phyloP scores from a whole-genome alignment of 2,113 vertebrate species.

The Calonectris borealis region DNA sequence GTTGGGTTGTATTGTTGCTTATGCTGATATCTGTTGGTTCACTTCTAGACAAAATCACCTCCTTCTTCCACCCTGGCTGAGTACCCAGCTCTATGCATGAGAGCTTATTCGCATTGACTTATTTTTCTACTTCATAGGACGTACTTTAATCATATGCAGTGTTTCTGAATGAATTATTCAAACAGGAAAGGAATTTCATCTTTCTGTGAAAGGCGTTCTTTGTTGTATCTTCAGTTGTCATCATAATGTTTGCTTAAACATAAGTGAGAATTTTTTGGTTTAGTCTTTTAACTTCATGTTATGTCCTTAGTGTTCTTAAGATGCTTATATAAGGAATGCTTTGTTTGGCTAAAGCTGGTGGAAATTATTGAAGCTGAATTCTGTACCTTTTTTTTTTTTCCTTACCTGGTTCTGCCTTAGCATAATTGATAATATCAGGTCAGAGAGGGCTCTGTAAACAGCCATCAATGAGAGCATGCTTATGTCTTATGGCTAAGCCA shows the following conservation, averaged over 20 bases:
- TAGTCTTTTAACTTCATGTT: neutral
- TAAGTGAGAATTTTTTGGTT: neutral
- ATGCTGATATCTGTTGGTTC: neutral
- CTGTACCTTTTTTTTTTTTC: neutral
- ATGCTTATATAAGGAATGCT: neutral
- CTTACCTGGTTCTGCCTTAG: neutral
- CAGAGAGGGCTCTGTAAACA: neutral
- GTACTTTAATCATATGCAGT: neutral
- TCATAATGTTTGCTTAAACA: neutral
- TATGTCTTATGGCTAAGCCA: neutral
- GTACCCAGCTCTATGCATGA: neutral
- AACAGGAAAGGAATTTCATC: neutral
- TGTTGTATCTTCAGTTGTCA: neutral
- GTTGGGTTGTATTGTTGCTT: neutral
- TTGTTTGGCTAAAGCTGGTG: neutral
- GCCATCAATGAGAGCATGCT: neutral
- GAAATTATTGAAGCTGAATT: neutral
- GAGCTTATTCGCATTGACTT: neutral
- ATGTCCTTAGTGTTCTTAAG: neutral
- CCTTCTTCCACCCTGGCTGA: neutral
- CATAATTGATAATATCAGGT: neutral
- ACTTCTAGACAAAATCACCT: neutral
- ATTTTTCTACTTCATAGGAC: neutral
- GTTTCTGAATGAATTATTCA: neutral
- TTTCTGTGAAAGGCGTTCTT: neutral